A percentile compares a stretch with the other conserved stretches of the same genome.
Conservation (phyloP, 1,140 invertebrate genomes). For the Drosophila eugracilis region DNA sequence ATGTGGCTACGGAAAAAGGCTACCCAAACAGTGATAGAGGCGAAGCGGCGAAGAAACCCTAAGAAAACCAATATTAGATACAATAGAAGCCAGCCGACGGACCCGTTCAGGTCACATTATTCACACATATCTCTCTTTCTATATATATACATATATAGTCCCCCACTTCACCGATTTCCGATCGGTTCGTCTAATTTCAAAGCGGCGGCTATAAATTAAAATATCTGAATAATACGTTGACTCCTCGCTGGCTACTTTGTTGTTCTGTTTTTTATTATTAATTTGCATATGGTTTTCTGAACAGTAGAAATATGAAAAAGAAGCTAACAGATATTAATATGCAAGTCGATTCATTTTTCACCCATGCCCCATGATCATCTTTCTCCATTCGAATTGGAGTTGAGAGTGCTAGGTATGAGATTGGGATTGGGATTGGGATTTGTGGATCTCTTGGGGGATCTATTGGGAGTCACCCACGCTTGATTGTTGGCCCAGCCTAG, state of each 20-base stretch:
- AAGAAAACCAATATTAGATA: slow-evolving; percentile 35
- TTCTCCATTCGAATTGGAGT: slow-evolving; percentile 10
- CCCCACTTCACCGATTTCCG: neutral
- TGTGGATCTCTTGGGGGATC: slow-evolving; percentile 13
- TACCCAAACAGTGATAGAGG: slow-evolving; percentile 11
- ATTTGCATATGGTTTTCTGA: slow-evolving; percentile 68
- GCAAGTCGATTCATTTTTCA: slow-evolving; percentile 64
- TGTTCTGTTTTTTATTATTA: slow-evolving; percentile 55
- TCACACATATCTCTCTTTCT: slow-evolving; percentile 60
- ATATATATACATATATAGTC: no score
- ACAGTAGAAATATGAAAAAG: no score
- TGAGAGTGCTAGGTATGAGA: slow-evolving; percentile 1
- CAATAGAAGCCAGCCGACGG: slow-evolving; percentile 46
- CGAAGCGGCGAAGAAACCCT: slow-evolving; percentile 29
- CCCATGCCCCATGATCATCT: slow-evolving; percentile 8
- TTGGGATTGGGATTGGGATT: slow-evolving; percentile 3
- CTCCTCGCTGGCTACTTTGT: slow-evolving; percentile 38
- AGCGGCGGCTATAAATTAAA: slow-evolving; percentile 79
- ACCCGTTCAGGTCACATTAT: slow-evolving; percentile 76
- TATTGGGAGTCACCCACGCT: slow-evolving; percentile 28
- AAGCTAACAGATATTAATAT: slow-evolving; percentile 64
- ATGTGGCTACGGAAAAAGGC: slow-evolving; percentile 17
- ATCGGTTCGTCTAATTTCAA: slow-evolving; percentile 70
- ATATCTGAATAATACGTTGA: slow-evolving; percentile 63
- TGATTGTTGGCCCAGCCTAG: slow-evolving; percentile 13